These are phyloP conservation scores for Irena cyanogastra DNA, from an alignment of 2,113 vertebrate species.

Conservation along the genomic window DNA sequence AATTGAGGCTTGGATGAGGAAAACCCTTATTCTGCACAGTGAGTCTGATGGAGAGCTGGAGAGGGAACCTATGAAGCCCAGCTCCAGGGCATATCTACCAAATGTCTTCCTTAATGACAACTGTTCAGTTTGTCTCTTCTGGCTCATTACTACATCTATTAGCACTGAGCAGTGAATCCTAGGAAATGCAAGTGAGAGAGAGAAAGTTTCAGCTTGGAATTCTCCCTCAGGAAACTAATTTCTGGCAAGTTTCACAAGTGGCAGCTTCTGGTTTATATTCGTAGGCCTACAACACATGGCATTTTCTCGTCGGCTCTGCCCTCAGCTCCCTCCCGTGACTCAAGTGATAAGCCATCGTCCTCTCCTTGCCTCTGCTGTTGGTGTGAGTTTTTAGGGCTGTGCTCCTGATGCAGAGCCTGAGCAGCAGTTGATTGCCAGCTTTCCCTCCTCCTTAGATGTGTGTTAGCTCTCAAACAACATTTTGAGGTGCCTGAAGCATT, in stretches of 20 bases:
- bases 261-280: not conserved
- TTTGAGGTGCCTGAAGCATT: conserved; percentile 69
- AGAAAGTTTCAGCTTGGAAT: not conserved
- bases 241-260: not conserved
- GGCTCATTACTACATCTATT: not conserved
- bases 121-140: not conserved
- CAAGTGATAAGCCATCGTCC: not conserved
- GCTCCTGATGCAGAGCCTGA: not conserved
- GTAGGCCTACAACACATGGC: not conserved
- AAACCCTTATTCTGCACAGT: not conserved
- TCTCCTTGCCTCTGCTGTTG: not conserved
- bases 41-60: not conserved
- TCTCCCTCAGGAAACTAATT: not conserved
- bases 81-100: not conserved
- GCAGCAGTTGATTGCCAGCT: not conserved
- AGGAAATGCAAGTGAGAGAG: not conserved
- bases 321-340: not conserved
- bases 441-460: conserved; percentile 20
- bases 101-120: not conserved
- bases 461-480: conserved; percentile 7
- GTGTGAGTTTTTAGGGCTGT: not conserved
- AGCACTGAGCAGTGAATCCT: not conserved
- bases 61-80: not conserved
- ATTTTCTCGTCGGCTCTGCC: not conserved
- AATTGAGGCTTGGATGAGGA: not conserved